These are phyloP conservation scores for Scolanthus callimorphus DNA, from an alignment of 92 coral and sea anemone genomes.

Conservation along the genomic window DNA sequence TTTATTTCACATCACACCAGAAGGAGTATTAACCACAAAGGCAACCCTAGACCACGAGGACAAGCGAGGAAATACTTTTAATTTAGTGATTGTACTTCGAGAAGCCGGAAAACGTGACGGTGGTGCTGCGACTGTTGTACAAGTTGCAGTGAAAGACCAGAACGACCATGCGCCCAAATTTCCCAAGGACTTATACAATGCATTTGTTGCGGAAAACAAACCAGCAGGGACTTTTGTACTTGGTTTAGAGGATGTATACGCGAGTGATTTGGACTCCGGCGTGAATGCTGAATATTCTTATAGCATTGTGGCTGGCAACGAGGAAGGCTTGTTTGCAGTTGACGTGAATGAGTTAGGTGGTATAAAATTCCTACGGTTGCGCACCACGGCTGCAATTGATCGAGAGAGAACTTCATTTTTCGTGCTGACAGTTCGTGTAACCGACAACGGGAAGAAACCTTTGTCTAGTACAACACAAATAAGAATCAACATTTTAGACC, in stretches of 20 bases:
- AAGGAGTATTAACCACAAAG: conserved; percentile 69
- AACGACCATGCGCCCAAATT: conserved; percentile 90
- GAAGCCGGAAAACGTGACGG: conserved; percentile 53
- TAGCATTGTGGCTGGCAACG: conserved; percentile 81
- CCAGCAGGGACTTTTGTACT: conserved; percentile 62
- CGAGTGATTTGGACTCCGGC: conserved; percentile 77
- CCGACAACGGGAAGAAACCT: conserved; percentile 69
- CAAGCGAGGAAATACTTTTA: conserved; percentile 70
- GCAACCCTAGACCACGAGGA: conserved; percentile 90
- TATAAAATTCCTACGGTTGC: conserved; percentile 73
- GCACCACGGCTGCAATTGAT: conserved; percentile 70
- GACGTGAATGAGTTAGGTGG: conserved; percentile 63
- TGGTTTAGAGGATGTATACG: conserved; percentile 86
- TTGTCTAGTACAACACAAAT: conserved; percentile 71
- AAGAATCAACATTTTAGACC: conserved; percentile 76
- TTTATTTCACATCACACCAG: conserved; percentile 77
- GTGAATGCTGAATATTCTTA: conserved; percentile 64
- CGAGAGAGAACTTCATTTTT: conserved; percentile 80
- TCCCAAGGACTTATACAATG: conserved; percentile 70
- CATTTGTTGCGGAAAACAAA: conserved; percentile 62
- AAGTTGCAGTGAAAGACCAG: conserved; percentile 60
- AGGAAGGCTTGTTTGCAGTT: conserved; percentile 79
- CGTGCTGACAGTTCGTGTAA: conserved; percentile 75
- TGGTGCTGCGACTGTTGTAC: conserved; percentile 60
- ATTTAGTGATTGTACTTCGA: conserved; percentile 70